Evolutionary conservation across 2,113 vertebrate genomes (phyloP), one percentile per base, ranked within the genome.

Genomic region (Xiphias gladius): DNA sequence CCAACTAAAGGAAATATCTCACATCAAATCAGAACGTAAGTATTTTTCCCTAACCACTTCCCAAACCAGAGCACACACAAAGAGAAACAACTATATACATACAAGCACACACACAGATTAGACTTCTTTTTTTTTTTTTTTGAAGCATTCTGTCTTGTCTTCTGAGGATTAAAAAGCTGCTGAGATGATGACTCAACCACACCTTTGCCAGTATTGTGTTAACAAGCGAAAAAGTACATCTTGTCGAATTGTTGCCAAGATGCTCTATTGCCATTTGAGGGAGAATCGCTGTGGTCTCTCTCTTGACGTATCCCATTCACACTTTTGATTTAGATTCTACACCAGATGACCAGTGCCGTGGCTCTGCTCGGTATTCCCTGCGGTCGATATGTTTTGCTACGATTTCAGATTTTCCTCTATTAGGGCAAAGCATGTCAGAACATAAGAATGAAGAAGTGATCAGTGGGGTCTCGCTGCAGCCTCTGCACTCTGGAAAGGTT

Each of bases 11-110:
- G 90, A 95, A 94, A 92, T 88, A 79, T 92, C 86, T 76, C 75
- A 87, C 85, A 89, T 92, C 84, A 83, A 91, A 95, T 95, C 92
- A 82, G 77, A 83, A 65, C 86, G 90, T 70, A 79, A 79, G 84
- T 87, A 73, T 68, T 91, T 91, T 67, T 73, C 75, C 77, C 76
- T 87, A 93, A 94, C 87, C 20, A 73, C 91, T 93, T 93, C 92
- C 90, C 92, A 92, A 91, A 92, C 69, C 84, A 67, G 59, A 83
- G 72, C 76, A 59, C 50, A 67, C 70, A 48, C 54, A 52, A 62
- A 16, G 54, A 12, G 46, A 20, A 61, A 22, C 22, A 20, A 48
- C 43, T 3, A 17, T 41, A 19, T 17, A 17, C 63, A 64, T 57
- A 43, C 67, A 73, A 58, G 54, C 30, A 63, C 30, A 72, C 41